Evolutionary conservation across 2,888 invertebrate genomes (phyloP).

Genomic region (Herminia tarsipennalis): DNA sequence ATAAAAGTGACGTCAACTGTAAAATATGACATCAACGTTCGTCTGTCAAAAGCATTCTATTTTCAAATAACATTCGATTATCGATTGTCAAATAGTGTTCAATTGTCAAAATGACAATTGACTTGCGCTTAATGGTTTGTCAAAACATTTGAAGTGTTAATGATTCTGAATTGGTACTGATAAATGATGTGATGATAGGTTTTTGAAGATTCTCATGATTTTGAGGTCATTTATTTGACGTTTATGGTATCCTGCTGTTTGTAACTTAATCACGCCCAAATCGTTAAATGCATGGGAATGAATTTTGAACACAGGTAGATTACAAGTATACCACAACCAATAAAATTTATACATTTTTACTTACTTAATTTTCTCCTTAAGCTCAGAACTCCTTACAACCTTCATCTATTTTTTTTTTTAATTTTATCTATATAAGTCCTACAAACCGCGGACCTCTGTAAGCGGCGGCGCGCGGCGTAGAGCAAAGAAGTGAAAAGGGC

Average conservation of each 20-base stretch:
- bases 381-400: too few species aligned
- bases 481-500: too few species aligned
- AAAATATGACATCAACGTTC: conserved; percentile 54
- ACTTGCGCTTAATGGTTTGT: conserved; percentile 74
- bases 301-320: too few species aligned
- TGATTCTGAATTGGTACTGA: conserved; percentile 67
- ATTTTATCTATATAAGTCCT: too few species aligned
- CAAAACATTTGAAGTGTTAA: conserved; percentile 81
- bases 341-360: too few species aligned
- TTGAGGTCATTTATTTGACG: conserved; percentile 1
- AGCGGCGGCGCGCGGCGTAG: too few species aligned
- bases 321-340: too few species aligned
- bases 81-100: conserved; percentile 58
- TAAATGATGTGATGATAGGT: conserved; percentile 73
- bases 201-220: conserved; percentile 58
- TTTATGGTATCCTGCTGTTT: conserved; percentile 2
- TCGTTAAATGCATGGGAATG: too few species aligned
- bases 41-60: conserved; percentile 64
- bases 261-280: not conserved
- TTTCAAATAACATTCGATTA: conserved; percentile 50
- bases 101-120: conserved; percentile 48
- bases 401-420: too few species aligned
- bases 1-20: conserved; percentile 75
- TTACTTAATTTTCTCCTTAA: too few species aligned
- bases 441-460: too few species aligned